phyloP scores from a whole-genome alignment of 2,113 vertebrate genomes.

The Phalacrocorax brasilianus region DNA sequence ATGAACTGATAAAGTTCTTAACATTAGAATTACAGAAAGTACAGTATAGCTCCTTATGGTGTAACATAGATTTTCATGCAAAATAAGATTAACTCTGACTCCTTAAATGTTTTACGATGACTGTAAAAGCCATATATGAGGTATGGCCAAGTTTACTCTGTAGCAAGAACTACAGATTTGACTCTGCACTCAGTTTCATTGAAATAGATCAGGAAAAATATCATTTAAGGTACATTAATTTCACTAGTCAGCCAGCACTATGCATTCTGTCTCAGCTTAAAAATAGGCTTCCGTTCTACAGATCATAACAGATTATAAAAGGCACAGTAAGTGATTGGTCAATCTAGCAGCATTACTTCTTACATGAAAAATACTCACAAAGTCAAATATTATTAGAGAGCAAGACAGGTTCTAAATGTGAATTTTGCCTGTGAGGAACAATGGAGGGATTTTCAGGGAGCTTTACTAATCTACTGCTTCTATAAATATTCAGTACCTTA shows the following conservation, averaged over 20 bases:
- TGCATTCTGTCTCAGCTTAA: neutral
- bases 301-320: neutral
- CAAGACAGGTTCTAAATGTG: neutral
- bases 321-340: neutral
- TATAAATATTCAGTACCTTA: conserved; percentile 12
- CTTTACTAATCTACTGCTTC: neutral
- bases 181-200: neutral
- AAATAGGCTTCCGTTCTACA: neutral
- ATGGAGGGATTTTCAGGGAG: neutral
- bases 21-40: neutral
- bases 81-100: neutral
- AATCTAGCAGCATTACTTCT: neutral
- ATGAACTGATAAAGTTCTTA: neutral
- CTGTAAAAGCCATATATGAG: neutral
- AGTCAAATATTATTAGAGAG: neutral
- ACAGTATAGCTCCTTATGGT: neutral
- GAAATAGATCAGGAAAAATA: neutral
- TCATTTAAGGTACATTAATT: neutral
- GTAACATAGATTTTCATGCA: neutral
- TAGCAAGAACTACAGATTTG: neutral
- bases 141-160: neutral
- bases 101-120: neutral
- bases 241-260: neutral
- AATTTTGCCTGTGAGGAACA: neutral
- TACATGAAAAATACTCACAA: neutral